Evolutionary conservation across 2,888 invertebrate species (phyloP).

Genomic region (Apotomis capreana): DNA sequence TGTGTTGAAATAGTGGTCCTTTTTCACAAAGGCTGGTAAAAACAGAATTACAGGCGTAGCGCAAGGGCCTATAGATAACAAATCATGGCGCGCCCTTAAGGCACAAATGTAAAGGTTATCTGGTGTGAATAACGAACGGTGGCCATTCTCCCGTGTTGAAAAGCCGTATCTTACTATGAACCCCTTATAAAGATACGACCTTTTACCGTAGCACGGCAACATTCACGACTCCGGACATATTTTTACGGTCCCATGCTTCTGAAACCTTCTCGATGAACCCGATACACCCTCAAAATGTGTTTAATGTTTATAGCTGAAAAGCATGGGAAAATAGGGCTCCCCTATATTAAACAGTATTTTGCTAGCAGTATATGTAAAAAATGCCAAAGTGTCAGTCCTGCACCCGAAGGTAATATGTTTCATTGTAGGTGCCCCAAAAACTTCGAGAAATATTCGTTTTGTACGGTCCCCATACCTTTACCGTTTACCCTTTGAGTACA

Average conservation of each 20-base stretch:
- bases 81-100: constrained; percentile 29
- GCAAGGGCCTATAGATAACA: neutral
- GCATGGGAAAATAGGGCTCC: neutral
- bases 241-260: constrained; percentile 20
- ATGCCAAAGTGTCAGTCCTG: too few relatives aligned
- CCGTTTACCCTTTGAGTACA: too few relatives aligned
- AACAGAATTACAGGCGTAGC: neutral
- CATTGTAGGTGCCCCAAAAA: too few relatives aligned
- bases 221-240: constrained; percentile 31
- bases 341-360: too few relatives aligned
- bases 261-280: constrained; percentile 24
- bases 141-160: constrained; percentile 2
- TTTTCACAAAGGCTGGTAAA: neutral
- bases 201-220: too few relatives aligned
- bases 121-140: constrained; percentile 38
- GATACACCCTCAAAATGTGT: constrained; percentile 31
- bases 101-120: constrained; percentile 34
- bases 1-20: neutral
- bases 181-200: too few relatives aligned
- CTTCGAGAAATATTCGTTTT: too few relatives aligned
- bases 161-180: too few relatives aligned
- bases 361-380: too few relatives aligned
- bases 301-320: constrained; percentile 5
- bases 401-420: too few relatives aligned
- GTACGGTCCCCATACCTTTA: too few relatives aligned